Evolutionary conservation across 2,888 invertebrate species (phyloP).

Genomic region (Aphelenchoides bicaudatus): DNA sequence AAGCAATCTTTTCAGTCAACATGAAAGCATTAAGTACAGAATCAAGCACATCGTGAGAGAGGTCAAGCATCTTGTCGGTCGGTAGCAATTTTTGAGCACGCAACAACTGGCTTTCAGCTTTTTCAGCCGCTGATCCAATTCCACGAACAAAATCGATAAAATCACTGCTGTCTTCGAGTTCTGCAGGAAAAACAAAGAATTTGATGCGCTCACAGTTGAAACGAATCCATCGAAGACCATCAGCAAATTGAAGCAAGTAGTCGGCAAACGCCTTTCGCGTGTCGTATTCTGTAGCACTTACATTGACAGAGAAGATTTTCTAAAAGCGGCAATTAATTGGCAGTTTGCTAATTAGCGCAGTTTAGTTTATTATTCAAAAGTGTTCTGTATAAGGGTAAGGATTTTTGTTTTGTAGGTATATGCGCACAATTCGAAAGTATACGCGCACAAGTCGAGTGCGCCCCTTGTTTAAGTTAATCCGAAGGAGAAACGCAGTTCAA

Average conservation of each 20-base stretch:
- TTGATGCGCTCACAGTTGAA: conserved; percentile 41
- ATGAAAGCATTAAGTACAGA: conserved; percentile 33
- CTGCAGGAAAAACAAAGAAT: conserved; percentile 20
- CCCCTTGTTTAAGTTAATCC: too few species aligned
- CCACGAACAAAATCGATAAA: too few species aligned
- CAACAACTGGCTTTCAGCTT: too few species aligned
- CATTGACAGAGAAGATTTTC: conserved; percentile 48
- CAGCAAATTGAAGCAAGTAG: conserved; percentile 30
- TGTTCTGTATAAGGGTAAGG: too few species aligned
- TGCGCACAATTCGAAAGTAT: too few species aligned
- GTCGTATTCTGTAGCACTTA: conserved; percentile 48
- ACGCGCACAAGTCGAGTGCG: too few species aligned
- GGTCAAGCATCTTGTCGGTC: conserved; percentile 24
- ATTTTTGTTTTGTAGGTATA: too few species aligned
- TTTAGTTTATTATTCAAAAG: too few species aligned
- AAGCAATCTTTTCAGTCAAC: conserved; percentile 41
- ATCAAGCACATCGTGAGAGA: conserved; percentile 31
- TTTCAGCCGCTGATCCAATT: too few species aligned
- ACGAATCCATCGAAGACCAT: conserved; percentile 43
- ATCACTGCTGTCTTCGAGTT: too few species aligned
- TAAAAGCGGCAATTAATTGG: conserved; percentile 30
- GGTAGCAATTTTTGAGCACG: conserved; percentile 35
- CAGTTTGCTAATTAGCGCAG: too few species aligned
- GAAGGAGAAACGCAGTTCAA: conserved; percentile 5
- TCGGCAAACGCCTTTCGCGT: conserved; percentile 35